These are phyloP conservation scores for Chironomus tepperi DNA, from an alignment of 1,140 invertebrate genomes.

Conservation along the genomic window DNA sequence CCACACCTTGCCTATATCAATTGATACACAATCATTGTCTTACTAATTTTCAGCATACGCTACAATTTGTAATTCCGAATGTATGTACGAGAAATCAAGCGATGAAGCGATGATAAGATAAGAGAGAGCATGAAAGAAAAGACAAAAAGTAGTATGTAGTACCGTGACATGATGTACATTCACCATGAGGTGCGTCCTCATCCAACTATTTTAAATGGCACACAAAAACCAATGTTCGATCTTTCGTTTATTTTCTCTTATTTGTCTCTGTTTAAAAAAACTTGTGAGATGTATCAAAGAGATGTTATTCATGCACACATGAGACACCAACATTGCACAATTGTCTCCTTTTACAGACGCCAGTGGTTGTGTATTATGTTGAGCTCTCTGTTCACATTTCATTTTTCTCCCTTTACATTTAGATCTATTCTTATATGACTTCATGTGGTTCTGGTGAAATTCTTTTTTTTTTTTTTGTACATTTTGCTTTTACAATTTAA, in stretches of 20 bases:
- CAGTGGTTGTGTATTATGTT: neutral
- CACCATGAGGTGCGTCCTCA: neutral
- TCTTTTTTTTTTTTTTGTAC: no score
- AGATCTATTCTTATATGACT: no score
- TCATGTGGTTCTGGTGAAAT: no score
- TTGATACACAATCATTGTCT: conserved; percentile 8
- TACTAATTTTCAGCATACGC: neutral
- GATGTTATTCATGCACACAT: neutral
- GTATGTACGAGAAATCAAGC: neutral
- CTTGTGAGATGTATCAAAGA: neutral
- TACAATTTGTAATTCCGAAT: neutral
- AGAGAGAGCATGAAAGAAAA: neutral
- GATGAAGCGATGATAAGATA: neutral
- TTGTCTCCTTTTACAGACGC: conserved; percentile 6
- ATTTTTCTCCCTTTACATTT: neutral
- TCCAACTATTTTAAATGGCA: neutral
- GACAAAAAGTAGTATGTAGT: neutral
- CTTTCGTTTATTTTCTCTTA: no score
- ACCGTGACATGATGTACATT: neutral
- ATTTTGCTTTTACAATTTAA: neutral
- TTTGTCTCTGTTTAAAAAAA: no score
- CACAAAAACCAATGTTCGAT: no score
- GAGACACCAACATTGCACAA: neutral
- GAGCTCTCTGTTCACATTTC: neutral
- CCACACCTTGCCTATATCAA: neutral